Evolutionary conservation across 2,113 vertebrate species (phyloP).

Genomic region (Carassius carassius): DNA sequence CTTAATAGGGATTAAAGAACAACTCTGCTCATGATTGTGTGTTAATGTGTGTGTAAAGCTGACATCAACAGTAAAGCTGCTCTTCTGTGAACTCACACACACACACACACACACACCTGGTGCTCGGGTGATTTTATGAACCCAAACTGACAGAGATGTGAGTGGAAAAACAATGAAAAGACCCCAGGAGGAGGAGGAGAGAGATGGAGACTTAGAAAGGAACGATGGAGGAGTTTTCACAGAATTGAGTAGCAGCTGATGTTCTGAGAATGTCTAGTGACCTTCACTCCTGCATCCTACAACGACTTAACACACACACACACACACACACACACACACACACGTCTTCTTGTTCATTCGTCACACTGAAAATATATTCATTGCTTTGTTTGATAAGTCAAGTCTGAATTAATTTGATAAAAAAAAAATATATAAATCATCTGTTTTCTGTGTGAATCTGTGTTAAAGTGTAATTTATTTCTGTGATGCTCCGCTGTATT

Average conservation of each 20-base stretch:
- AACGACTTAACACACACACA: not conserved
- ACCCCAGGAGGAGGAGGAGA: not conserved
- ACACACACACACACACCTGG: not conserved
- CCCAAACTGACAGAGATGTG: constrained; percentile 13
- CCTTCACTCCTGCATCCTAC: constrained; percentile 17
- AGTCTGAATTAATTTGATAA: too few relatives aligned
- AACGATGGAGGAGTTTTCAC: not conserved
- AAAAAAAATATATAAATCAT: too few relatives aligned
- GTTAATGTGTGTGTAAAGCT: constrained; percentile 18
- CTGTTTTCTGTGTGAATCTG: too few relatives aligned
- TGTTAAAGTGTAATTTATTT: too few relatives aligned
- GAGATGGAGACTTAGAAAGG: not conserved
- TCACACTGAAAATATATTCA: too few relatives aligned
- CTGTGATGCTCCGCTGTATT: too few relatives aligned
- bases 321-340: not conserved
- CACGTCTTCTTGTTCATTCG: not conserved
- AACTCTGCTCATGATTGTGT: not conserved
- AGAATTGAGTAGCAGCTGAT: not conserved
- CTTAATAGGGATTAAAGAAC: constrained; percentile 32
- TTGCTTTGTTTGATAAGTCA: too few relatives aligned
- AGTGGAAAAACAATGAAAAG: constrained; percentile 11
- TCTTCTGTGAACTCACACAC: not conserved
- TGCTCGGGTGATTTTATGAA: not conserved
- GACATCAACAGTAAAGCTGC: not conserved
- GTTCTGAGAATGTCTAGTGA: not conserved